A percentile compares a stretch with the other conserved stretches of the same genome.
These are phyloP conservation scores for Achlya flavicornis DNA, from an alignment of 2,888 invertebrate species.

Conservation along the genomic window DNA sequence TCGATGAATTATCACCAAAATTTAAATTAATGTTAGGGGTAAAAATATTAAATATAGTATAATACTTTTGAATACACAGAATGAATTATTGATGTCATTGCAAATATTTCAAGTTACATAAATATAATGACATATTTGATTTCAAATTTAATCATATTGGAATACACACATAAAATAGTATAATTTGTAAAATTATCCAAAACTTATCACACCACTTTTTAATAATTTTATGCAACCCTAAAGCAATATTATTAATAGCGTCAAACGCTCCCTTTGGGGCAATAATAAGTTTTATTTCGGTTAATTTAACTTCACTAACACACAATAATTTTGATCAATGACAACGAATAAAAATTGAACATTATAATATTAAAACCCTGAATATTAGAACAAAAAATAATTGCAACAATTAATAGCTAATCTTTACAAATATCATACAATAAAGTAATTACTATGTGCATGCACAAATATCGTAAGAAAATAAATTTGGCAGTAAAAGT, in stretches of 20 bases:
- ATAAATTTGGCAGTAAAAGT: conserved; percentile 84
- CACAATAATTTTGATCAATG: conserved; percentile 83
- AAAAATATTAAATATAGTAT: conserved; percentile 57
- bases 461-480: conserved; percentile 83
- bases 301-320: conserved; percentile 82
- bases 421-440: conserved; percentile 79
- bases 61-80: conserved; percentile 62
- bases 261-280: conserved; percentile 83
- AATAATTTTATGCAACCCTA: conserved; percentile 81
- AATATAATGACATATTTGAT: conserved; percentile 61
- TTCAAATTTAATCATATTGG: conserved; percentile 76
- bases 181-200: conserved; percentile 84
- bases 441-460: conserved; percentile 83
- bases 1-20: conserved; percentile 66
- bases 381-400: conserved; percentile 79
- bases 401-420: conserved; percentile 83
- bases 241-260: conserved; percentile 82
- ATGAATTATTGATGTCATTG: conserved; percentile 56
- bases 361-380: conserved; percentile 82
- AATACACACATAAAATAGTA: conserved; percentile 83
- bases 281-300: conserved; percentile 79
- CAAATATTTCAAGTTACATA: conserved; percentile 61
- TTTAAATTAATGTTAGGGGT: conserved; percentile 52
- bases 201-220: conserved; percentile 83
- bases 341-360: conserved; percentile 82